Evolutionary conservation across 2,113 vertebrate genomes (phyloP), one percentile per base, ranked within the genome.

Genomic region (Cyprinodon variegatus): DNA sequence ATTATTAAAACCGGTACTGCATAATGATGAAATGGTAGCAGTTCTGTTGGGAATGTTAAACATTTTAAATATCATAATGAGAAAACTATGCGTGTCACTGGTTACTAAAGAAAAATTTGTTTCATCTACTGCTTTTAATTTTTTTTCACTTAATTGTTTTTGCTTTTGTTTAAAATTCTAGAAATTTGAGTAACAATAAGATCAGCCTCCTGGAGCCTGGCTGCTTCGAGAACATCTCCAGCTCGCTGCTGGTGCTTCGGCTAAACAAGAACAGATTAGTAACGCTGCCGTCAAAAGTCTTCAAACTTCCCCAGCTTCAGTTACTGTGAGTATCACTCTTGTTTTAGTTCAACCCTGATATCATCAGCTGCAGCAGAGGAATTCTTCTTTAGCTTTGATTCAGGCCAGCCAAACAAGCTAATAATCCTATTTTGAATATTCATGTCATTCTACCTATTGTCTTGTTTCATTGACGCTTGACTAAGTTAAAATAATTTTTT

Each of bases 141-240:
- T 29, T 29, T 20, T 57, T 57, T 61, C 66, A n/a, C 9, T 36
- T 37, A 2, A 76, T 74, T 78, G 62, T 63, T 90, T 60, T 0
- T 45, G 7, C 22, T 45, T 68, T 63, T 72, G 83, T 91, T 48
- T 40, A 7, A 22, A 37, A 2, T 11, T 22, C 69, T 64, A 99
- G 97, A 86, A 98, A 99, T 91, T 91, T 99, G 89, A 99, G 96
- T 91, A 99, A 99, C 90, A 99, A 99, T 90, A 96, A 95, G 89
- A 98, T 99, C 92, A 93, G 94, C 50, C 80, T 94, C 29, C 93
- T 99, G 6, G 97, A 99, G 89, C 94, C 95, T n/a, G 96, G 97
- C 66, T 98, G 96, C 88, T 97, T 99, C 68, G 96, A 98, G 91
- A 99, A 99, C 84, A 93, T 99, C 81, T 97, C 97, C 37, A 96